These are phyloP conservation scores for Lacanobia wlatinum DNA, from an alignment of 2,888 invertebrate genomes.

Conservation along the genomic window DNA sequence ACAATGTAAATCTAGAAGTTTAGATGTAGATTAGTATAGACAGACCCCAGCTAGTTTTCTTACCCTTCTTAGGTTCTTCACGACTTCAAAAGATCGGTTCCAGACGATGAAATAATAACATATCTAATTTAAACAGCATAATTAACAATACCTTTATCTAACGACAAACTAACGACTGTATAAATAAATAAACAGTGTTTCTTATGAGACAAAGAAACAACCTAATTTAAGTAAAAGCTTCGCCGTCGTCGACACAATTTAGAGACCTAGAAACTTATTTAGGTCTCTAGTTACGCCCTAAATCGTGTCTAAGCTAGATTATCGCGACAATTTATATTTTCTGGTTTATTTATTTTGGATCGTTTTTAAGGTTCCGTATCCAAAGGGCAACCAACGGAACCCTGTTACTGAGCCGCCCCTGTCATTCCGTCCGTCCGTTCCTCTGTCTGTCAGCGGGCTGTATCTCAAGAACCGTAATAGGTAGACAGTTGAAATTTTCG, in stretches of 20 bases:
- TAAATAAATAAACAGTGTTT: conserved; percentile 8
- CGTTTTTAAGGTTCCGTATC: no score
- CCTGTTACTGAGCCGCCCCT: no score
- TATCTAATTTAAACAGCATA: not conserved
- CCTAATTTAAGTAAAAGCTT: conserved; percentile 16
- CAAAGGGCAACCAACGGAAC: no score
- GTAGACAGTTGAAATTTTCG: no score
- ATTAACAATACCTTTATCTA: not conserved
- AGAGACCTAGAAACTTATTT: conserved; percentile 24
- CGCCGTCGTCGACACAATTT: conserved; percentile 13
- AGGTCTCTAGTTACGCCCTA: conserved; percentile 23
- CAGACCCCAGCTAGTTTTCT: no score
- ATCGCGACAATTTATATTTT: conserved; percentile 27
- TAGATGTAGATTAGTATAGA: no score
- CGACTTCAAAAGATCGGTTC: no score
- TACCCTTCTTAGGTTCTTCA: no score
- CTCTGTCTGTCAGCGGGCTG: no score
- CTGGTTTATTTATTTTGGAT: conserved; percentile 4
- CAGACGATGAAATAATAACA: not conserved
- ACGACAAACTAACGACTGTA: not conserved
- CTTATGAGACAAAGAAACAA: conserved; percentile 6
- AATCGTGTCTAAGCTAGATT: conserved; percentile 37
- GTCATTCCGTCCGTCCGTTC: no score
- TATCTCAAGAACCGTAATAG: no score
- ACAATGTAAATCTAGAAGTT: no score